Evolutionary conservation across 2,797 vertebrate genomes (phyloP).

Genomic region (Chaetophractus vellerosus): DNA sequence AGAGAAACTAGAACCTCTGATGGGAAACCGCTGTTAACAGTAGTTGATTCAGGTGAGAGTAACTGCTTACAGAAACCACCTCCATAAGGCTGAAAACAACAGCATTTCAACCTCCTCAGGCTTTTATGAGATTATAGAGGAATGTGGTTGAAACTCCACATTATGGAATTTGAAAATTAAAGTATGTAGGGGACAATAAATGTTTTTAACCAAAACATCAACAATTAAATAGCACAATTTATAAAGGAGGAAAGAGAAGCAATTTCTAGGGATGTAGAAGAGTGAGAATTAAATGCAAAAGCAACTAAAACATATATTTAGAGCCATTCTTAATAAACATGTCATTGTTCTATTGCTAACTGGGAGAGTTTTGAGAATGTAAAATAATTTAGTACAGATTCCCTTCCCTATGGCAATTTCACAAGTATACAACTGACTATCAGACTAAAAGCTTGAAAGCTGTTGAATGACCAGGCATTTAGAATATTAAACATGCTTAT

Average conservation of each 20-base stretch:
- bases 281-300: conserved; percentile 72
- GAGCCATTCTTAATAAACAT: neutral
- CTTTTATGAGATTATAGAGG: conserved; percentile 1
- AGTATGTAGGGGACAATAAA: neutral
- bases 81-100: neutral
- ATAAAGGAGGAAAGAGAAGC: conserved; percentile 40
- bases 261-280: conserved; percentile 35
- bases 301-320: conserved; percentile 57
- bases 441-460: neutral
- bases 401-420: neutral
- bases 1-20: neutral
- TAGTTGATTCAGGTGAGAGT: neutral
- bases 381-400: neutral
- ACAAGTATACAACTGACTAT: neutral
- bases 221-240: conserved; percentile 60
- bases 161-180: neutral
- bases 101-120: neutral
- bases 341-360: conserved; percentile 37
- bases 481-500: neutral
- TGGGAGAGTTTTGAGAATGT: neutral
- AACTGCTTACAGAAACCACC: conserved; percentile 8
- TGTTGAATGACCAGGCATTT: neutral
- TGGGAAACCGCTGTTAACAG: neutral
- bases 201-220: conserved; percentile 73
- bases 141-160: neutral